phyloP scores from a whole-genome alignment of 2,113 vertebrate species.

The Pluvianellus socialis region DNA sequence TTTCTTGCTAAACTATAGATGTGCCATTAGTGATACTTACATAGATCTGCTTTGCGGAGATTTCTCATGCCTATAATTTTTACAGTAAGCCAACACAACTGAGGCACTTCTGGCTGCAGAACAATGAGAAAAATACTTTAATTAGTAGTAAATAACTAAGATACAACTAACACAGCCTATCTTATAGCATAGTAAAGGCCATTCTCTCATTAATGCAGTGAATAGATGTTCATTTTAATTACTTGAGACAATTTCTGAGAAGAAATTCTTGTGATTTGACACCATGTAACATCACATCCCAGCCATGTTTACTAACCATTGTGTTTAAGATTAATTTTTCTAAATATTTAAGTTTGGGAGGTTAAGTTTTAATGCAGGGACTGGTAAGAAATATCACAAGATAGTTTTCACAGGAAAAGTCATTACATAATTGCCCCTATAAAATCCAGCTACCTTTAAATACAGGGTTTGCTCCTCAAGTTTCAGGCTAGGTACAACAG shows the following conservation, averaged over 20 bases:
- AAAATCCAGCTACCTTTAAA: background rate
- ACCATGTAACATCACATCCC: background rate
- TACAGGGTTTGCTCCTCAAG: background rate
- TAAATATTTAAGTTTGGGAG: background rate
- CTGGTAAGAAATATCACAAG: background rate
- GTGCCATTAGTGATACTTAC: constrained; percentile 21
- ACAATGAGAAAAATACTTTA: background rate
- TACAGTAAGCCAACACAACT: constrained; percentile 49
- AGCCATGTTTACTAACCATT: background rate
- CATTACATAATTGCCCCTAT: background rate
- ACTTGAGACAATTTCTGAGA: background rate
- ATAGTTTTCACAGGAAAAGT: background rate
- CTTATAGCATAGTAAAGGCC: background rate
- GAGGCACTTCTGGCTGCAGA: constrained; percentile 39
- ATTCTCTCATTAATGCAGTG: background rate
- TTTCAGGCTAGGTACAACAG: background rate
- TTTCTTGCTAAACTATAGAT: background rate
- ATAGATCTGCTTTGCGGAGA: constrained; percentile 37
- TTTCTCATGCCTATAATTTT: constrained; percentile 57
- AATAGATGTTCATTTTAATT: background rate
- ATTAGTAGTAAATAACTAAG: background rate
- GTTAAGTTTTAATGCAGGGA: background rate
- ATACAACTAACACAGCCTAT: background rate
- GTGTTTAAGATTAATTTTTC: background rate
- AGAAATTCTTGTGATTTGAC: background rate